Evolutionary conservation across 2,888 invertebrate genomes (phyloP).

Genomic region (Clunio marinus): DNA sequence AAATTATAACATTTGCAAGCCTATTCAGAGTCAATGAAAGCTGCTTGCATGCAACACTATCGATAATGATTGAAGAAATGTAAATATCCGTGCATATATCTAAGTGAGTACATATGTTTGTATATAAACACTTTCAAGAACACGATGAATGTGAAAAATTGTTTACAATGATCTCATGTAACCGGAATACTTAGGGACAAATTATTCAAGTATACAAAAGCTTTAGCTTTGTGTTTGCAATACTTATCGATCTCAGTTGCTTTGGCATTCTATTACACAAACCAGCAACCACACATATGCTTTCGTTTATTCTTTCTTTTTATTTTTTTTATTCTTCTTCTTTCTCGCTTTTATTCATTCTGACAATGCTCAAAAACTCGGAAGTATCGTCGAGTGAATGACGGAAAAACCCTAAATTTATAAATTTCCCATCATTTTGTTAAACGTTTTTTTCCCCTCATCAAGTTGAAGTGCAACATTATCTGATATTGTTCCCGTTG

Average conservation of each 20-base stretch:
- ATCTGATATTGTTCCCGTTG: conserved; percentile 17
- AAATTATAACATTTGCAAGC: no score
- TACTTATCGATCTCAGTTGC: conserved; percentile 11
- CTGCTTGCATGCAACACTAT: no score
- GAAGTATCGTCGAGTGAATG: neutral
- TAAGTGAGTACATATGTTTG: no score
- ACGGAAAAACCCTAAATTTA: conserved; percentile 11
- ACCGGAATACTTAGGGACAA: conserved; percentile 37
- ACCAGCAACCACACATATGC: neutral
- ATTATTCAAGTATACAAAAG: conserved; percentile 4
- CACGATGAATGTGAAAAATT: neutral
- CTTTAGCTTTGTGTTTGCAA: conserved; percentile 12
- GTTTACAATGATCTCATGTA: conserved; percentile 39
- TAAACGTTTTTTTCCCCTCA: neutral
- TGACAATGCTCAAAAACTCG: neutral
- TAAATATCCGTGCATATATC: no score
- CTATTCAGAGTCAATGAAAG: no score
- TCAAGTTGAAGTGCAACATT: neutral
- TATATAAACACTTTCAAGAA: no score
- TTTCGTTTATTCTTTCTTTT: neutral
- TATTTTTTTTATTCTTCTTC: neutral
- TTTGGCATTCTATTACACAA: neutral
- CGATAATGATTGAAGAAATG: no score
- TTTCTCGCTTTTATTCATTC: no score
- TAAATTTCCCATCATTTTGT: conserved; percentile 15